Conservation (phyloP, 2,888 invertebrate genomes). For the Agonum fuliginosum region DNA sequence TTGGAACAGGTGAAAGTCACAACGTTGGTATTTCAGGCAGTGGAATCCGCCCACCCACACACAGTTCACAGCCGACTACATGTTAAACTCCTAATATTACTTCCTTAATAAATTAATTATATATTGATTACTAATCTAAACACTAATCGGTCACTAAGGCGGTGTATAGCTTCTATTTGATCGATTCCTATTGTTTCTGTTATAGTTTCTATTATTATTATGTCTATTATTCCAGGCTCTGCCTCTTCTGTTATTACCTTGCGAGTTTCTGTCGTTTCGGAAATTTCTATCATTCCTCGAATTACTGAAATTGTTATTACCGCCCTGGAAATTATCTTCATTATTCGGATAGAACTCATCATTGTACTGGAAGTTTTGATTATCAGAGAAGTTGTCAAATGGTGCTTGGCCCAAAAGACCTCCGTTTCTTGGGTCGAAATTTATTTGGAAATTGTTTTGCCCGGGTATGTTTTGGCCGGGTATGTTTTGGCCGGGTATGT, state of each 20-base stretch:
- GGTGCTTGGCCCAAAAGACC: slow-evolving; percentile 68
- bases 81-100: slow-evolving; percentile 20
- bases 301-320: slow-evolving; percentile 51
- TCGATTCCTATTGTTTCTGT: slow-evolving; percentile 65
- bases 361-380: slow-evolving; percentile 71
- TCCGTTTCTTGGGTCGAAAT: slow-evolving; percentile 70
- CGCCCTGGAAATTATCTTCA: slow-evolving; percentile 71
- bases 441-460: slow-evolving; percentile 72
- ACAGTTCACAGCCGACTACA: slow-evolving; percentile 55
- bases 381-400: slow-evolving; percentile 61
- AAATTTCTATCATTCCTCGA: slow-evolving; percentile 52
- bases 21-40: slow-evolving; percentile 39
- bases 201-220: slow-evolving; percentile 51
- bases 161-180: slow-evolving; percentile 68
- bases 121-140: neutral
- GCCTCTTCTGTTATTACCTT: slow-evolving; percentile 43
- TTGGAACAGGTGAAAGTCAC: slow-evolving; percentile 8
- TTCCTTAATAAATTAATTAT: slow-evolving; percentile 15
- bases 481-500: too few species aligned
- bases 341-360: slow-evolving; percentile 73
- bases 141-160: slow-evolving; percentile 64
- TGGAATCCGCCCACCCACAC: slow-evolving; percentile 37
- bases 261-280: slow-evolving; percentile 42
- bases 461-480: slow-evolving; percentile 71
- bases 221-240: slow-evolving; percentile 55